These are phyloP conservation scores for Oncopodura yosiiana DNA, from an alignment of 1,140 invertebrate species.

Conservation along the genomic window DNA sequence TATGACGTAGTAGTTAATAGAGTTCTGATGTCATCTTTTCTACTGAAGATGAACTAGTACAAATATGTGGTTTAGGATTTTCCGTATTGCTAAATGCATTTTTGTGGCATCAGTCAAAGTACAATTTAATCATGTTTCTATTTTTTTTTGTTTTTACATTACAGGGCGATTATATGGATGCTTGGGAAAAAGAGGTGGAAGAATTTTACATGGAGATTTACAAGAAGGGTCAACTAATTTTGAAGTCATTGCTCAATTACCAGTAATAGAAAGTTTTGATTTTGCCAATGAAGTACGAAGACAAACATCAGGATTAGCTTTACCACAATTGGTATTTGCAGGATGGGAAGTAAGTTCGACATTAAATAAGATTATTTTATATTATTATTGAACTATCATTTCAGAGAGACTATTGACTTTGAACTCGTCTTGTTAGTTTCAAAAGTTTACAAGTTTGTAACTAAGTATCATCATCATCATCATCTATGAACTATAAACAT, in stretches of 20 bases:
- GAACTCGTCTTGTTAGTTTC: not conserved
- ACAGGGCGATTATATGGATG: slow-evolving; percentile 87
- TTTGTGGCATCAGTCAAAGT: too few species aligned
- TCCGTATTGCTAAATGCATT: too few species aligned
- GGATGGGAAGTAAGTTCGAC: slow-evolving; percentile 90
- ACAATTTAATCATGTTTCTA: too few species aligned
- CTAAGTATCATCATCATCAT: too few species aligned
- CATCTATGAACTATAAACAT: too few species aligned
- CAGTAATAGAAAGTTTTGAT: slow-evolving; percentile 92
- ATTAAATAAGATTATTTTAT: not conserved
- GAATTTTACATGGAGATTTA: slow-evolving; percentile 78
- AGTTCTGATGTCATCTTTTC: too few species aligned
- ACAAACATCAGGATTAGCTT: slow-evolving; percentile 89
- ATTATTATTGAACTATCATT: not conserved
- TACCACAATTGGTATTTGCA: slow-evolving; percentile 89
- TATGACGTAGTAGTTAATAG: too few species aligned
- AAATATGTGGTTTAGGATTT: too few species aligned
- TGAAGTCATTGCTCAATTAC: slow-evolving; percentile 74
- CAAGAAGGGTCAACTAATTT: slow-evolving; percentile 79
- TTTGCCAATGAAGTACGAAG: slow-evolving; percentile 86
- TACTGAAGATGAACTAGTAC: too few species aligned
- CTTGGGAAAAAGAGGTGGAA: slow-evolving; percentile 75
- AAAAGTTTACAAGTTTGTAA: too few species aligned
- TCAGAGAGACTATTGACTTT: too few species aligned
- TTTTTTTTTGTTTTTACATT: slow-evolving; percentile 30